Base-by-base conservation (phyloP, 2,888 invertebrate genomes). In the Drymonia ruficornis region DNA sequence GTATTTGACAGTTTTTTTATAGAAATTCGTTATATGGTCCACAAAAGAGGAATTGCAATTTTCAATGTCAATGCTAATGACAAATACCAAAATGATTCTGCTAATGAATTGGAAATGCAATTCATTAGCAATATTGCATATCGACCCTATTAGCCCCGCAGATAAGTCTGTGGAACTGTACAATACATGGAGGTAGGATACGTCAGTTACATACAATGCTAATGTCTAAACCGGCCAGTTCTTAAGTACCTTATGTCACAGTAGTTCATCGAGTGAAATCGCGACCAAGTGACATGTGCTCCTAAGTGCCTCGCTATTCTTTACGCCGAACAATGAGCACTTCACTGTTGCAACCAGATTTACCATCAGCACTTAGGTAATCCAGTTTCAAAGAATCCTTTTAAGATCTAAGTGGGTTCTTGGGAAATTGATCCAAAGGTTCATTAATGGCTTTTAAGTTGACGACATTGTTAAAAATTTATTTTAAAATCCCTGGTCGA, bases 341-440 rank as follows among this genome's bases (percentile, higher is more conserved):
- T 18, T 43, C 19, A 28, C 13, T 28, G 13, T 28, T 45, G 18
- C n/a, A 45, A 28, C 16, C 12, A 28, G 28, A 18, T 8, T 7
- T 28, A 8, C 28, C 40, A 16, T 16, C 43, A 13, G 23, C 45
- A 68, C 52, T 53, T 53, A 55, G 23, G 49, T 61, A 52, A 59
- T 52, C 47, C 45, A 50, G 45, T 61, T 58, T 44, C 18, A 59
- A 58, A 46, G 50, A 60, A 56, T 58, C 42, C 47, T 55, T 55
- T 56, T 16, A 43, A 53, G 40, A 49, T 53, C 52, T 53, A 62
- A 61, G 59, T 63, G 59, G 45, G n/a, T 28, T 16, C 54, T 59
- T 58, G 34, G 47, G 50, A 53, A 58, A 64, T 61, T 55, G 56
- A 68, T 58, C 61, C 61, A 47, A 11, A 31, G 31, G 11, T n/a